A percentile compares a stretch with the other conserved stretches of the same genome.
Conservation (phyloP, 2,888 invertebrate genomes). For the Ganaspis brasiliensis region DNA sequence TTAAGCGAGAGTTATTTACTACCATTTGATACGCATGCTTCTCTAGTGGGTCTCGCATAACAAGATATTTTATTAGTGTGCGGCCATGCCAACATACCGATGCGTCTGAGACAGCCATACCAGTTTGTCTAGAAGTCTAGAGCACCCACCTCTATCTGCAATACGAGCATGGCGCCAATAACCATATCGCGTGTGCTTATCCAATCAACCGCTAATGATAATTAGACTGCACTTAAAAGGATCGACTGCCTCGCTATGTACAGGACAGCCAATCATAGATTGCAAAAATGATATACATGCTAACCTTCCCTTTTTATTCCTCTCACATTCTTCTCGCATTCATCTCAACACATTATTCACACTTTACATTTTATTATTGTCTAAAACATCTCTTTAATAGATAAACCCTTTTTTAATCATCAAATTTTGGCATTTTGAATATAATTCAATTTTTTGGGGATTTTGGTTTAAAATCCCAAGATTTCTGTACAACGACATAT, state of each 20-base stretch:
- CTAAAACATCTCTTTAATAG: not conserved
- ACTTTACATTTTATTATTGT: not conserved
- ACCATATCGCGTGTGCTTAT: conserved; percentile 40
- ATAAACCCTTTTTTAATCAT: not conserved
- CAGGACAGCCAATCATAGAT: conserved; percentile 20
- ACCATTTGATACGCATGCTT: conserved; percentile 35
- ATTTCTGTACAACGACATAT: no score
- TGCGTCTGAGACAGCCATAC: conserved; percentile 36
- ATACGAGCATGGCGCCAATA: conserved; percentile 40
- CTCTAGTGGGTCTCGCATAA: conserved; percentile 35
- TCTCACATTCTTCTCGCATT: not conserved
- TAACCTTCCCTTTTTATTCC: not conserved
- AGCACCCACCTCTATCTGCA: conserved; percentile 41
- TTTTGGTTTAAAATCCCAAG: no score
- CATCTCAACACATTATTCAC: conserved; percentile 1
- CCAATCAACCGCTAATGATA: conserved; percentile 39
- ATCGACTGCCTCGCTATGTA: conserved; percentile 19
- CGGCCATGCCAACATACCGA: conserved; percentile 42
- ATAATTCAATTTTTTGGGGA: no score
- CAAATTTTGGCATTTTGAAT: not conserved
- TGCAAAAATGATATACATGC: conserved; percentile 28
- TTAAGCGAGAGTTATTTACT: conserved; percentile 35
- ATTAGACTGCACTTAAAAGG: conserved; percentile 43
- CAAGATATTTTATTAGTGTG: conserved; percentile 37
- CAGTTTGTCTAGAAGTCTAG: conserved; percentile 36